Base-by-base conservation (phyloP, 1,140 invertebrate species). In the Manduca sexta region DNA sequence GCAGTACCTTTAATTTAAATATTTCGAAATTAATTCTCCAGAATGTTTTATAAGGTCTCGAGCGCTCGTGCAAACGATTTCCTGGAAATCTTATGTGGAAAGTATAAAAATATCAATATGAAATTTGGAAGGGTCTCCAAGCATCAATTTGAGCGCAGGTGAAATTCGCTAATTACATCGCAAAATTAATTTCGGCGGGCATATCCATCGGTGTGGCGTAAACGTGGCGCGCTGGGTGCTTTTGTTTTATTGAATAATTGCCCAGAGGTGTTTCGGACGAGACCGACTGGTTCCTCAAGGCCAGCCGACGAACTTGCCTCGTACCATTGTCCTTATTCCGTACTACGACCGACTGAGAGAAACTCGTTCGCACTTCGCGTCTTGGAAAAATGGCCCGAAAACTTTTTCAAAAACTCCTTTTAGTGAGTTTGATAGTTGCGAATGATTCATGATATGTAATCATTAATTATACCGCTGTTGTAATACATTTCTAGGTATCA, bases 191-290 rank as follows among this genome's bases (percentile, higher is more conserved):
- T 69, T 66, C n/a, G 30, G 60, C 54, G 46, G 57, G 66, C 69
- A 56, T 72, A 74, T 70, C 64, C 57, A 60, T 52, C 46, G 53
- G 53, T 68, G 69, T 78, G 77, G 76, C 72, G 77, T 78, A 76
- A 75, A 75, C 59, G 47, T 56, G 42, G 56, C 73, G 54, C 52
- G 60, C 56, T 67, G 61, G 74, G 72, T 79, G 75, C 74, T 78
- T 84, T 84, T 84, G 79, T 84, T 80, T 84, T 82, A 84, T 82
- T 84, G 74, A 84, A 84, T 84, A 84, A 84, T 84, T 80, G 78
- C 74, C 76, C 67, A 65, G 74, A 79, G 74, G 76, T 75, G 77
- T 78, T 84, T 82, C 69, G 80, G 77, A 69, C 72, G 75, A 61
- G 65, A 71, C 66, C 40, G 70, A 81, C 81, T 74, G 79, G 81